Conservation (phyloP, 1,140 invertebrate species). For the Dendroctonus ponderosae region DNA sequence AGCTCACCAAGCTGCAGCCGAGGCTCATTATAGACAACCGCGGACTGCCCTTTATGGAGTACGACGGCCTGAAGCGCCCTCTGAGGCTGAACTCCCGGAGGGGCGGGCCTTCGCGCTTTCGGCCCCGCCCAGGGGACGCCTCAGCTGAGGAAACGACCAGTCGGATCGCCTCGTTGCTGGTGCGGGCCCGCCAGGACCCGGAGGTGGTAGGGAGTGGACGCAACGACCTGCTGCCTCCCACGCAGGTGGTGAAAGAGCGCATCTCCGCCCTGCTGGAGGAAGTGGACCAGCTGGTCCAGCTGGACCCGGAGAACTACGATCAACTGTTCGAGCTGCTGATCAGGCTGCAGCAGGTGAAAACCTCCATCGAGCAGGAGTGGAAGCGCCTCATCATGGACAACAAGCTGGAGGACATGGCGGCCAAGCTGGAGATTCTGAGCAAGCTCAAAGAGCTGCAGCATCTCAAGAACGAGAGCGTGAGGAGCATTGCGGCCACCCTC, state of each 20-base stretch:
- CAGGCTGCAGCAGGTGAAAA: constrained; percentile 38
- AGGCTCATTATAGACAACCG: constrained; percentile 44
- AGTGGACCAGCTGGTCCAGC: constrained; percentile 39
- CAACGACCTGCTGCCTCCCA: constrained; percentile 32
- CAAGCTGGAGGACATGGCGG: constrained; percentile 33
- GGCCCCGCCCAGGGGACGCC: not conserved
- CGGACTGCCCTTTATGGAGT: constrained; percentile 42
- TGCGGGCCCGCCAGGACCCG: constrained; percentile 22
- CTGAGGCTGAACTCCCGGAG: constrained; percentile 22
- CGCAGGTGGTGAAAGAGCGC: constrained; percentile 39
- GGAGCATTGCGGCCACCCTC: constrained; percentile 33
- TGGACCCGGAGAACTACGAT: constrained; percentile 39
- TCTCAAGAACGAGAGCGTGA: constrained; percentile 33
- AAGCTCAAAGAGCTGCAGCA: constrained; percentile 40
- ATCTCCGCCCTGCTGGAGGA: constrained; percentile 37
- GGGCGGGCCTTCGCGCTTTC: not conserved
- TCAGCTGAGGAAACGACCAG: constrained; percentile 21
- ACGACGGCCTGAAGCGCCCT: constrained; percentile 40
- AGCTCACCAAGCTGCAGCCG: constrained; percentile 31
- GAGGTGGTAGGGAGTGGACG: constrained; percentile 20
- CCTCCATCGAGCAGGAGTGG: constrained; percentile 37
- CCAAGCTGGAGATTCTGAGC: constrained; percentile 38
- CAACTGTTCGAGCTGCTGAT: constrained; percentile 36
- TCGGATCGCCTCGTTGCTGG: constrained; percentile 28
- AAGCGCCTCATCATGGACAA: constrained; percentile 39